Evolutionary conservation across 30 jellyfish, hydroid and myxozoan species (phyloP), one percentile per base, ranked within the genome.

Genomic region (Nemopilema nomurai): DNA sequence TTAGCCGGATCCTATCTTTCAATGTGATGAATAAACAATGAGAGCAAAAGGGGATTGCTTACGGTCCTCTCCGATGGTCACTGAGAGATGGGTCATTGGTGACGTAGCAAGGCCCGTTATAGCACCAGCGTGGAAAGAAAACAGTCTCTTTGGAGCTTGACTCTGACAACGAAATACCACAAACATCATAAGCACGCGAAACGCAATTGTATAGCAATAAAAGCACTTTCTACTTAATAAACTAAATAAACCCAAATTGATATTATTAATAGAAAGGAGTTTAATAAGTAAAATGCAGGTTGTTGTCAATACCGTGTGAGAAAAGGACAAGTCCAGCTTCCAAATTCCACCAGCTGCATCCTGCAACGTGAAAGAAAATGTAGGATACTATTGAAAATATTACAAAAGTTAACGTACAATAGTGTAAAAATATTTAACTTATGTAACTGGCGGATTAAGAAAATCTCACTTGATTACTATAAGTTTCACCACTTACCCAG

Each of bases 321-420:
- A 88, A 71, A 93, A 93, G 28, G 98, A 93, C 21, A 93, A 63
- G 67, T 93, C 98, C 24, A 93, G 91, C 51, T 89, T 89, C 98
- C 98, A 93, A 18, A 93, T 93, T 32, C 97, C 98, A 29, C 98
- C 98, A 73, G 89, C 73, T 6, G 91, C 97, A 93, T 93, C 98
- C 97, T 92, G 49, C 24, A 87, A n/a, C n/a, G n/a, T n/a, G n/a
- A n/a, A n/a, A n/a, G n/a, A n/a, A n/a, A n/a, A n/a, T n/a, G n/a
- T n/a, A n/a, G n/a, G n/a, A n/a, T n/a, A n/a, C n/a, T n/a, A n/a
- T n/a, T n/a, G n/a, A n/a, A n/a, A n/a, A n/a, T n/a, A n/a, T n/a
- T n/a, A n/a, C n/a, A n/a, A n/a, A n/a, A n/a, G n/a, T n/a, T n/a
- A n/a, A n/a, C n/a, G n/a, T n/a, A n/a, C n/a, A n/a, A n/a, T n/a